Evolutionary conservation across 1,140 invertebrate species (phyloP).

Genomic region (Caerostris darwini): DNA sequence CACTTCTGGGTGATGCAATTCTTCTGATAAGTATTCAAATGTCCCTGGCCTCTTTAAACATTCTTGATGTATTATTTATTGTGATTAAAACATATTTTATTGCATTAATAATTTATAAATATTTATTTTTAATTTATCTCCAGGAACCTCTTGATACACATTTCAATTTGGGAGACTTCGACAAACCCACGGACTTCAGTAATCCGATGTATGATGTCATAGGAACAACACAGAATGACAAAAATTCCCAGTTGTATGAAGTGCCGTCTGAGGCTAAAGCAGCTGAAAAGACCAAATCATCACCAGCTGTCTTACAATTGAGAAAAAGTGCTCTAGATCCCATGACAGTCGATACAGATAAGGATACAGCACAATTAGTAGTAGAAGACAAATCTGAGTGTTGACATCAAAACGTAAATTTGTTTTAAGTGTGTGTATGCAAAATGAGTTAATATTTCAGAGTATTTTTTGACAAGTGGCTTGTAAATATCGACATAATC

Average conservation of each 20-base stretch:
- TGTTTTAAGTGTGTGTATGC: not conserved
- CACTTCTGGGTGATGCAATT: too few species aligned
- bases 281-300: slow-evolving; percentile 87
- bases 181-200: slow-evolving; percentile 93
- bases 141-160: slow-evolving; percentile 88
- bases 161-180: slow-evolving; percentile 88
- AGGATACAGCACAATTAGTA: slow-evolving; percentile 94
- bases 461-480: slow-evolving; percentile 17
- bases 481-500: slow-evolving; percentile 59
- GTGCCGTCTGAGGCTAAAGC: slow-evolving; percentile 88
- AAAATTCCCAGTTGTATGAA: slow-evolving; percentile 82
- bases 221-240: slow-evolving; percentile 67
- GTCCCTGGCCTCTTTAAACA: too few species aligned
- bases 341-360: slow-evolving; percentile 91
- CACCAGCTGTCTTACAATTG: slow-evolving; percentile 87
- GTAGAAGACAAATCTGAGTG: slow-evolving; percentile 89
- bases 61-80: too few species aligned
- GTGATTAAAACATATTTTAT: too few species aligned
- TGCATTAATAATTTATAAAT: too few species aligned
- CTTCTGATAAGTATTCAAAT: too few species aligned
- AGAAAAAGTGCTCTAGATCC: slow-evolving; percentile 91
- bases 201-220: slow-evolving; percentile 93
- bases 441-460: slow-evolving; percentile 13
- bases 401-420: slow-evolving; percentile 34
- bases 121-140: slow-evolving; percentile 39